Conservation (phyloP, 2,113 vertebrate species). For the Prietella phreatophila region DNA sequence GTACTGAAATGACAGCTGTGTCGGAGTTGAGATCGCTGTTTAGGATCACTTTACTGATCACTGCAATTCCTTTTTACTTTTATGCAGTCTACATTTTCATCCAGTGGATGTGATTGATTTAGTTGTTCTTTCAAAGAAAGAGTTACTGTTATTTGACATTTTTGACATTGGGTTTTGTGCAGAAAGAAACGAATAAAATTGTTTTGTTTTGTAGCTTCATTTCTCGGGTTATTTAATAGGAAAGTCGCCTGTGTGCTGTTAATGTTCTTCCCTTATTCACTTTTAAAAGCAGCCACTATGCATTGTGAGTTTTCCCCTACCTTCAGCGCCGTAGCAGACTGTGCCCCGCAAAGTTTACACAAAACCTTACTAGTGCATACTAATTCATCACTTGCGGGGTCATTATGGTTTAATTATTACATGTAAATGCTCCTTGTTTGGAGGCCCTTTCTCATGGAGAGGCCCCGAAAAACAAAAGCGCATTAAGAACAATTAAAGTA, state of each 20-base stretch:
- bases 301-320: slow-evolving; percentile 26
- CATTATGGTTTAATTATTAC: slow-evolving; percentile 78
- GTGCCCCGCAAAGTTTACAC: slow-evolving; percentile 70
- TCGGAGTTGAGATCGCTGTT: background rate
- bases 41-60: slow-evolving; percentile 47
- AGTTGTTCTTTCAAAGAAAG: slow-evolving; percentile 85
- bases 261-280: slow-evolving; percentile 1
- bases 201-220: background rate
- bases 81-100: slow-evolving; percentile 57
- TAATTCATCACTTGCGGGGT: slow-evolving; percentile 68
- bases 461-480: slow-evolving; percentile 63
- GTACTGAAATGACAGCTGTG: slow-evolving; percentile 48
- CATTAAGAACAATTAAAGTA: slow-evolving; percentile 67
- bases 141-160: slow-evolving; percentile 51
- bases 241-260: slow-evolving; percentile 45
- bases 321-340: slow-evolving; percentile 38
- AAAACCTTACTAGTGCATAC: slow-evolving; percentile 70
- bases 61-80: background rate
- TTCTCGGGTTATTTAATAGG: background rate
- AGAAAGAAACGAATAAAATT: slow-evolving; percentile 47
- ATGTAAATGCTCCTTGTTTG: slow-evolving; percentile 72
- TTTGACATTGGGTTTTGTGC: slow-evolving; percentile 61
- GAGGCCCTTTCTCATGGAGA: slow-evolving; percentile 64
- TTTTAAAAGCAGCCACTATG: slow-evolving; percentile 20
- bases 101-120: slow-evolving; percentile 75